Base-by-base conservation (phyloP, 2,113 vertebrate genomes). In the Gambusia holbrooki region DNA sequence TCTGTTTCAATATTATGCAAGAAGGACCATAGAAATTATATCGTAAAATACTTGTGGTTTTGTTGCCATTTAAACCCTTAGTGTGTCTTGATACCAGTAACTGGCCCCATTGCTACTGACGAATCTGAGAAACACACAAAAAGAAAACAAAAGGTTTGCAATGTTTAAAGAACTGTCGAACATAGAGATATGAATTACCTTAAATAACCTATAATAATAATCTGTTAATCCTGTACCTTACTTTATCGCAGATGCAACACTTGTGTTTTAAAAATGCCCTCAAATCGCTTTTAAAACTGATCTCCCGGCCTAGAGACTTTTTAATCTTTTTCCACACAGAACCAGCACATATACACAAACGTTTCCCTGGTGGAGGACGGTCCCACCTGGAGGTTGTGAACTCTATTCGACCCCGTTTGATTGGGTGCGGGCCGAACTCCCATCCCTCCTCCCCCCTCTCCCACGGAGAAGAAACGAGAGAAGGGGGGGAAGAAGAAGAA, bases 361-460 rank as follows among this genome's bases (percentile, higher is more conserved):
- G 67, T 72, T 73, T 73, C 85, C 84, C 71, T n/a, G 78, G 84
- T 67, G 79, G 87, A 90, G 83, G 87, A 89, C 95, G 92, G 94
- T 95, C 96, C 96, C 97, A 98, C 97, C 97, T 98, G 97, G 96
- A 96, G 95, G 95, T 96, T 95, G 95, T 99, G 97, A 98, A 98
- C 97, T 98, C 95, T 94, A 91, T 88, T 95, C 96, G 97, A 98
- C 97, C 97, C 95, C 90, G 76, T 94, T 94, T 96, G 96, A 97
- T 97, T 96, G 96, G 90, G 95, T 94, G 94, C 93, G 94, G 95
- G 93, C 95, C 93, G 94, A 93, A 93, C 93, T 94, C 95, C 95
- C 95, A 94, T 94, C 94, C 94, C 71, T 84, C 83, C 87, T 81
- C 79, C 82, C 88, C 94, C 77, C 85, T 84, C 87, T 84, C 79